Conservation (phyloP, 2,888 invertebrate genomes). For the Volucella inanis region DNA sequence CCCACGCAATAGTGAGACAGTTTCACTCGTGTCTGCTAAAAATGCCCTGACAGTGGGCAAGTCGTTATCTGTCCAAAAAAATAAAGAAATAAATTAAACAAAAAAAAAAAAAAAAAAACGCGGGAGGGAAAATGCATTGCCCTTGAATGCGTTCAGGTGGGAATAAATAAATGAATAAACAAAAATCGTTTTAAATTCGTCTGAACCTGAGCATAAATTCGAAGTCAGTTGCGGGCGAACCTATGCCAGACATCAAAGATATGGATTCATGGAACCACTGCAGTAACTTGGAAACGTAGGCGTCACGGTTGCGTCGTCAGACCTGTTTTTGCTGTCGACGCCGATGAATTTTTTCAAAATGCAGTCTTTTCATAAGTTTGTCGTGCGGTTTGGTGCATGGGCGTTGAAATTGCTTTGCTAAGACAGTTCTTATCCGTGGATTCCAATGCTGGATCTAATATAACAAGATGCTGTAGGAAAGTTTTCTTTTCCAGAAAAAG, state of each 20-base stretch:
- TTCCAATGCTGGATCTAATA: slow-evolving; percentile 26
- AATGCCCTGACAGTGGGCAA: slow-evolving; percentile 28
- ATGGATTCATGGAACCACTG: slow-evolving; percentile 28
- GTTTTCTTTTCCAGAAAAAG: background rate
- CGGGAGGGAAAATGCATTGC: slow-evolving; percentile 45
- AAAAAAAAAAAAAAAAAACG: background rate
- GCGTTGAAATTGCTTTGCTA: slow-evolving; percentile 36
- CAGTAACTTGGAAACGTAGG: slow-evolving; percentile 24
- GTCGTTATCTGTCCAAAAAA: slow-evolving; percentile 23
- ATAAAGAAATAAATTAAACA: too few relatives aligned
- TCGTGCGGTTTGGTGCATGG: slow-evolving; percentile 19
- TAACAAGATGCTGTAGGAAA: background rate
- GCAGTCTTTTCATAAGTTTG: slow-evolving; percentile 22
- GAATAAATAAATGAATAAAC: slow-evolving; percentile 27
- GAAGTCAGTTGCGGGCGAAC: background rate
- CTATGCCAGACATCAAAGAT: slow-evolving; percentile 8
- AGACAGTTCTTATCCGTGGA: slow-evolving; percentile 5
- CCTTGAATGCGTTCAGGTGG: slow-evolving; percentile 38
- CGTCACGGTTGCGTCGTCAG: background rate
- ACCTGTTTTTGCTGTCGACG: slow-evolving; percentile 25
- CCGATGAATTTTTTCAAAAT: background rate
- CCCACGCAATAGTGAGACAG: background rate
- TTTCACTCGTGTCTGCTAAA: slow-evolving; percentile 23
- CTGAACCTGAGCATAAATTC: background rate
- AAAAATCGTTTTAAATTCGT: slow-evolving; percentile 22